Conservation (phyloP, 2,888 invertebrate genomes). For the Nymphalis urticae region DNA sequence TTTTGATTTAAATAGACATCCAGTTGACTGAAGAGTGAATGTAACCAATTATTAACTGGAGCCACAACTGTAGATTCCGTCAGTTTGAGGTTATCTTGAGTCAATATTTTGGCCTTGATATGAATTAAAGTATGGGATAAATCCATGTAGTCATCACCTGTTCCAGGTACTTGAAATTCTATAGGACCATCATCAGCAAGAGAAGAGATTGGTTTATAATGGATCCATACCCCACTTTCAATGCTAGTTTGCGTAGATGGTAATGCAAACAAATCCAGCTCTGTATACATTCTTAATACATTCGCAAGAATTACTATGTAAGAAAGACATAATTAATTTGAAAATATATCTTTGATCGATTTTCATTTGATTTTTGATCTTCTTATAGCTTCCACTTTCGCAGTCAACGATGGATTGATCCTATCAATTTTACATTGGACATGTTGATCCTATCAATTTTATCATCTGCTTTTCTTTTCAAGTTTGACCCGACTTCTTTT, state of each 20-base stretch:
- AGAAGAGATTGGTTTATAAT: constrained; percentile 46
- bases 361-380: no score
- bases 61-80: constrained; percentile 33
- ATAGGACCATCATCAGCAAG: constrained; percentile 45
- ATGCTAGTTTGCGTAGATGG: constrained; percentile 44
- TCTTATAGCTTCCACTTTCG: no score
- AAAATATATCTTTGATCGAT: no score
- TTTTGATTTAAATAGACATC: constrained; percentile 46
- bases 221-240: constrained; percentile 42
- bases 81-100: constrained; percentile 36
- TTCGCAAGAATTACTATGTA: constrained; percentile 45
- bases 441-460: neutral
- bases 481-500: neutral
- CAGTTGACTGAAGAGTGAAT: constrained; percentile 43
- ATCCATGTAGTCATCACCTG: constrained; percentile 47
- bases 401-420: constrained; percentile 27
- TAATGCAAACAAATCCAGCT: constrained; percentile 46
- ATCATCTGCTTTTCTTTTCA: neutral
- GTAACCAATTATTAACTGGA: constrained; percentile 46
- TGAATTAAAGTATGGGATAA: constrained; percentile 44
- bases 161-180: constrained; percentile 45
- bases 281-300: constrained; percentile 45
- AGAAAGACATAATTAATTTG: constrained; percentile 38
- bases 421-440: neutral
- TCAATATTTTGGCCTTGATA: constrained; percentile 41